phyloP scores from a whole-genome alignment of 1,140 invertebrate genomes.

The Acromyrmex charruanus region DNA sequence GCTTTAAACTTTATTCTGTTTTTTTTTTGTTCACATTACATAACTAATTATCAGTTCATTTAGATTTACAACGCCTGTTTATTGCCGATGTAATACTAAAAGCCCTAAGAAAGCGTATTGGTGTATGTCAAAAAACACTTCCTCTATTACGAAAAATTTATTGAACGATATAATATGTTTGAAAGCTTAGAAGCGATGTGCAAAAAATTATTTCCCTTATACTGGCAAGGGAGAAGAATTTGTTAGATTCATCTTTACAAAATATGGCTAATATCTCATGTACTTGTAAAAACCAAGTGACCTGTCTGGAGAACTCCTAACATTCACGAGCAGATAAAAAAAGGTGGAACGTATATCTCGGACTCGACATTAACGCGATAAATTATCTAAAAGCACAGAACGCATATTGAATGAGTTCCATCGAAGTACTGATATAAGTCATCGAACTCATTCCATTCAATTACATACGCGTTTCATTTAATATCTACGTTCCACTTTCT shows the following conservation, averaged over 20 bases:
- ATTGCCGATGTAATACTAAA: constrained; percentile 31
- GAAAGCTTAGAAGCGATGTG: constrained; percentile 73
- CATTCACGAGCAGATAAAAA: background rate
- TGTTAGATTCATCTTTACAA: constrained; percentile 42
- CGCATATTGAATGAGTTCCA: too few relatives aligned
- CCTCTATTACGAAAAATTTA: constrained; percentile 1
- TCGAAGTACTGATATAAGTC: too few relatives aligned
- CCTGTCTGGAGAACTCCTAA: constrained; percentile 57
- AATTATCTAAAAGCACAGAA: too few relatives aligned
- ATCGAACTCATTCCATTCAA: too few relatives aligned
- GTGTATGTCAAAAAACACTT: constrained; percentile 56
- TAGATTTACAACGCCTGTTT: background rate
- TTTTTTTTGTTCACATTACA: too few relatives aligned
- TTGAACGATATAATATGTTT: constrained; percentile 62
- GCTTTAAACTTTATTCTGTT: too few relatives aligned
- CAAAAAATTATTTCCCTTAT: constrained; percentile 62
- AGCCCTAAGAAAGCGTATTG: constrained; percentile 26
- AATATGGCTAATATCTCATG: constrained; percentile 61
- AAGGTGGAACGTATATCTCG: background rate
- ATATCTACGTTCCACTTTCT: too few relatives aligned
- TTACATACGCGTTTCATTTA: too few relatives aligned
- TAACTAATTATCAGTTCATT: too few relatives aligned
- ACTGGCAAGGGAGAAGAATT: constrained; percentile 24
- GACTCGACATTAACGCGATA: background rate
- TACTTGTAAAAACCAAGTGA: constrained; percentile 73